Evolutionary conservation across 1,140 invertebrate genomes (phyloP), one percentile per base, ranked within the genome.

Genomic region (Mizuhopecten yessoensis): DNA sequence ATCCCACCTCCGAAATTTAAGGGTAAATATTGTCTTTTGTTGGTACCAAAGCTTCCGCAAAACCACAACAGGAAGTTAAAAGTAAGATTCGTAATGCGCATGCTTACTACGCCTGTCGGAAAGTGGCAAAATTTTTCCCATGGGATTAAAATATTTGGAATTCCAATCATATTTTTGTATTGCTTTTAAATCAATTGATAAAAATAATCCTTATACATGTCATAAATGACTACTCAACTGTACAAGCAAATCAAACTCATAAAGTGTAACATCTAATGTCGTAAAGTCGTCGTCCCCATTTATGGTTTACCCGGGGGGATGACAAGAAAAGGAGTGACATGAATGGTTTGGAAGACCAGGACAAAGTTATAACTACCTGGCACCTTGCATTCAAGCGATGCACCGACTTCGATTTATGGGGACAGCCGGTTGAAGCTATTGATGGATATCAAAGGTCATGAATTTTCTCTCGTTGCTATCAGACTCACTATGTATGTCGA

Each of bases 401-500:
- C 49, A 95, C 95, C 42, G 95, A 96, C 91, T 95, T 94, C 91
- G 95, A 96, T 88, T 90, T 94, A 87, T 96, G 95, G 95, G 95
- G 95, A 45, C 95, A 96, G 86, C 95, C 95, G 33, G 93, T 96
- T 36, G 95, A 96, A 92, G 95, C 95, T 29, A 94, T 94, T 34
- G 95, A 96, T 92, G 93, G 92, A 36, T 96, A 96, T 87, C 90
- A 94, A 87, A 95, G 94, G 95, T 96, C 0, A 5, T 7, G n/a
- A 29, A 9, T n/a, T n/a, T 75, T 75, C 57, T 75, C 23, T n/a
- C n/a, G 17, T 45, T 15, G 36, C 13, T 7, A 39, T 57, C 7
- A 20, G 3, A 11, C 17, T 57, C 17, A 20, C 45, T 75, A n/a
- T 75, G 0, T n/a, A n/a, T 75, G 23, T 75, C 57, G 5, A n/a